Evolutionary conservation across 2,888 invertebrate species (phyloP).

Genomic region (Agrotis exclamationis): DNA sequence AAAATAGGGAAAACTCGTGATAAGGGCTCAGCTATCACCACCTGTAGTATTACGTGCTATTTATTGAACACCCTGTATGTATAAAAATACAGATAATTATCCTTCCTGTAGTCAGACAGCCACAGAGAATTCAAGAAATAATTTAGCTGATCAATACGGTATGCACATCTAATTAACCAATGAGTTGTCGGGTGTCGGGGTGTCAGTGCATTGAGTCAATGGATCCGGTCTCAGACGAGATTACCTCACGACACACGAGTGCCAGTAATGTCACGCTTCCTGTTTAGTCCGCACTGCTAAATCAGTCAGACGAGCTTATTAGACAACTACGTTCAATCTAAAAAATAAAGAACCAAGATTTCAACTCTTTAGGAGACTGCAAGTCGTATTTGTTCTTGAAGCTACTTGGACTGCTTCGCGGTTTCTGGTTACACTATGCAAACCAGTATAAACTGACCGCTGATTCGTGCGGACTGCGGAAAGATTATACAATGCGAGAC

Average conservation of each 20-base stretch:
- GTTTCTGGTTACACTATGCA: too few relatives aligned
- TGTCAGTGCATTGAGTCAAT: conserved; percentile 38
- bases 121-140: too few relatives aligned
- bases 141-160: background rate
- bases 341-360: conserved; percentile 23
- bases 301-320: conserved; percentile 61
- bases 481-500: background rate
- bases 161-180: conserved; percentile 18
- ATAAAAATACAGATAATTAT: too few relatives aligned
- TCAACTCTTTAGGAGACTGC: conserved; percentile 17
- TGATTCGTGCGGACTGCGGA: too few relatives aligned
- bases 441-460: too few relatives aligned
- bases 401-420: background rate
- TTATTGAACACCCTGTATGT: too few relatives aligned
- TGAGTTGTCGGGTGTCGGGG: conserved; percentile 21
- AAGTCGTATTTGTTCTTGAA: conserved; percentile 16
- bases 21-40: too few relatives aligned
- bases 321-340: conserved; percentile 55
- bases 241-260: conserved; percentile 46
- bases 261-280: conserved; percentile 58
- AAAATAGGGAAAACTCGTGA: too few relatives aligned
- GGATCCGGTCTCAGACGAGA: conserved; percentile 38
- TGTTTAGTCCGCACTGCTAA: conserved; percentile 58
- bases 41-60: too few relatives aligned
- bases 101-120: too few relatives aligned